A percentile compares a stretch with the other conserved stretches of the same genome.
Conservation (phyloP, 1,140 invertebrate species). For the Myzus persicae region DNA sequence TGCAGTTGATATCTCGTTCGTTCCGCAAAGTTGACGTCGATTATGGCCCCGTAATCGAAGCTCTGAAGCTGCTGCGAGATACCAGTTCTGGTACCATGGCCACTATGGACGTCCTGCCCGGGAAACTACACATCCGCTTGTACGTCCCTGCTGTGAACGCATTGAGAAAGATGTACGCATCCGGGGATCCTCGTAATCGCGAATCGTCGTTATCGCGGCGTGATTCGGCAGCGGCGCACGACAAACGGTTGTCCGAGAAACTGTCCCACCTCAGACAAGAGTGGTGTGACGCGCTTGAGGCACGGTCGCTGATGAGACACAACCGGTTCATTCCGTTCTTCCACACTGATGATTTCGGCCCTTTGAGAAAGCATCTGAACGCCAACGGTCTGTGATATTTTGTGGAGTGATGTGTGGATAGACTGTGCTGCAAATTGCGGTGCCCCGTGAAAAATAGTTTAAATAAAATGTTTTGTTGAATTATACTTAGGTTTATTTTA, state of each 20-base stretch:
- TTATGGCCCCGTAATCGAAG: neutral
- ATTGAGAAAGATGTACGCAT: neutral
- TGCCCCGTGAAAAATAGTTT: no score
- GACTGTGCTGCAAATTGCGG: no score
- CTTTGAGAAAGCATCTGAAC: neutral
- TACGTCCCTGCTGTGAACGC: neutral
- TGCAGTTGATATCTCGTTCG: neutral
- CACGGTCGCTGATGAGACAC: neutral
- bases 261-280: neutral
- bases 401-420: neutral
- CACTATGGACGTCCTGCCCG: neutral
- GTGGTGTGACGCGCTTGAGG: neutral
- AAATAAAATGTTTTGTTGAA: no score
- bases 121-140: neutral
- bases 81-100: rapidly evolving
- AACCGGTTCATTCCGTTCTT: neutral
- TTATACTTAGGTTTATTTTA: no score
- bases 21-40: neutral
- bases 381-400: neutral
- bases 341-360: neutral
- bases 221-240: neutral
- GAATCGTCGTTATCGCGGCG: no score
- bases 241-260: no score
- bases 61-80: neutral
- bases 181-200: no score